A percentile compares a stretch with the other conserved stretches of the same genome.
These are phyloP conservation scores for Microtus richardsoni DNA, from an alignment of 2,113 vertebrate genomes.

Conservation along the genomic window DNA sequence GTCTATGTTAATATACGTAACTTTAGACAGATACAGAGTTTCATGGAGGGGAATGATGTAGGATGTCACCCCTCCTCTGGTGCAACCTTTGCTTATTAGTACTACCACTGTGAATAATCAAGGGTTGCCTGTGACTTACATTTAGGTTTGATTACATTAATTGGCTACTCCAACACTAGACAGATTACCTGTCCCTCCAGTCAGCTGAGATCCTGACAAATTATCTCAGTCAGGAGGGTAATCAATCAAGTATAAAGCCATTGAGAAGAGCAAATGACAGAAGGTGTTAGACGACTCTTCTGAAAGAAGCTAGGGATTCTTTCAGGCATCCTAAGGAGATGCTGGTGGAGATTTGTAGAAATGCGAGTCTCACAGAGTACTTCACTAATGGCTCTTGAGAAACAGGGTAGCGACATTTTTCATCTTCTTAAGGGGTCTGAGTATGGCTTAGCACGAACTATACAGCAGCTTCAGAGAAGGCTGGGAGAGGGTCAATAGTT, in stretches of 20 bases:
- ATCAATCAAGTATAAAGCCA: background rate
- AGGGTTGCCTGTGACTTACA: background rate
- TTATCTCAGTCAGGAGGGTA: background rate
- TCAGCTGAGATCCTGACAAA: background rate
- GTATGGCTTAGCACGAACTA: rapidly evolving
- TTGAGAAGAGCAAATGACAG: background rate
- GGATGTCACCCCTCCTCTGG: background rate
- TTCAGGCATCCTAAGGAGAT: background rate
- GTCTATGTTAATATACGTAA: background rate
- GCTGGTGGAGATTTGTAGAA: background rate
- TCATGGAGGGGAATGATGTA: background rate
- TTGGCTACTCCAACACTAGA: background rate
- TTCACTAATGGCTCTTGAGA: background rate
- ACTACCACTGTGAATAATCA: background rate
- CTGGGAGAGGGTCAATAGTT: background rate
- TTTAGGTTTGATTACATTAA: background rate
- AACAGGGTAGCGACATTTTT: background rate
- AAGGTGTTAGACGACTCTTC: background rate
- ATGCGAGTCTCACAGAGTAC: background rate
- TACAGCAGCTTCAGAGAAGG: background rate
- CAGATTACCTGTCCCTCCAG: background rate
- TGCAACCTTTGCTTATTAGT: background rate
- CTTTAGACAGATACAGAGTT: background rate
- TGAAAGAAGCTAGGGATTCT: background rate
- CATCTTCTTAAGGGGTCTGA: background rate